A percentile compares a stretch with the other conserved stretches of the same genome.
Conservation (phyloP, 2,888 invertebrate species). For the Stenichneumon culpator region DNA sequence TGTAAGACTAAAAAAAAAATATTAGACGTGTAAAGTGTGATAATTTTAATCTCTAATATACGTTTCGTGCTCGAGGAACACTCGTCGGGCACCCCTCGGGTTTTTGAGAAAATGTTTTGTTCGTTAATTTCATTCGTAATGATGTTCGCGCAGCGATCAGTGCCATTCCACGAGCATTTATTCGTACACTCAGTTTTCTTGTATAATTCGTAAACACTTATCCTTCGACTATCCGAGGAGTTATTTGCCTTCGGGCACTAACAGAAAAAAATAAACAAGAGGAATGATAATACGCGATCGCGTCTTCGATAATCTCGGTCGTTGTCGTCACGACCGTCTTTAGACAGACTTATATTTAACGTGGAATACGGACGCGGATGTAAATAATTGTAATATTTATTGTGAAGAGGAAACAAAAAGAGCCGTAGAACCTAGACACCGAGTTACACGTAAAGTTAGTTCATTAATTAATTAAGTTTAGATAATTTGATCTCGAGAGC, state of each 20-base stretch:
- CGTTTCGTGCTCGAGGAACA: conserved; percentile 55
- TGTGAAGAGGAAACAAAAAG: conserved; percentile 73
- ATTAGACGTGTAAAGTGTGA: conserved; percentile 82
- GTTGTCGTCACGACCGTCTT: conserved; percentile 34
- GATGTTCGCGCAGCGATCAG: conserved; percentile 61
- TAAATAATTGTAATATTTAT: conserved; percentile 85
- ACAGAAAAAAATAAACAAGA: background rate
- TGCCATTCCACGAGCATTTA: conserved; percentile 76
- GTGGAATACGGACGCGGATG: conserved; percentile 74
- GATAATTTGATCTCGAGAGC: conserved; percentile 43
- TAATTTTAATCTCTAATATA: conserved; percentile 81
- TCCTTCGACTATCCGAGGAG: conserved; percentile 17
- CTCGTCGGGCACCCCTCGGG: conserved; percentile 5
- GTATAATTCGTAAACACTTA: conserved; percentile 41
- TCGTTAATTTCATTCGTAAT: conserved; percentile 48
- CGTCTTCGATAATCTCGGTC: conserved; percentile 42
- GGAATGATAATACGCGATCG: conserved; percentile 36
- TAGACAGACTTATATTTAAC: conserved; percentile 57
- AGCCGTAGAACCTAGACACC: conserved; percentile 66
- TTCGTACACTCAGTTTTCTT: conserved; percentile 58
- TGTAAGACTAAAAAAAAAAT: conserved; percentile 68
- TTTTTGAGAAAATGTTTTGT: background rate
- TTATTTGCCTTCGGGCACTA: conserved; percentile 15
- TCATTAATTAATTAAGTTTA: conserved; percentile 60
- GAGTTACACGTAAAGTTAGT: conserved; percentile 64